phyloP scores from a whole-genome alignment of 2,888 invertebrate genomes.

The Cantharis rufa region DNA sequence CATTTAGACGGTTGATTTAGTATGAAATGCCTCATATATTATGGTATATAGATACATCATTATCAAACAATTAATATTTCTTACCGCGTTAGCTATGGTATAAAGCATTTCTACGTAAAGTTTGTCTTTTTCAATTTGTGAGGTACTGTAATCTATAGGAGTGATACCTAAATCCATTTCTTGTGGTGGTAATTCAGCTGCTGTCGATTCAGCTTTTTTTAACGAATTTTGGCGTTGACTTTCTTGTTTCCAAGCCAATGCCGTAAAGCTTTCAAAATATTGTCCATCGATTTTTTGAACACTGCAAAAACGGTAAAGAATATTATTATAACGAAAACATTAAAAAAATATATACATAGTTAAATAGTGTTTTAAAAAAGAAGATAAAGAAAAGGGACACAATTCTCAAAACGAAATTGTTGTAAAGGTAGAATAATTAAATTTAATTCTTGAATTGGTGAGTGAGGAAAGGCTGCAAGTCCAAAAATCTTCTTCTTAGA shows the following conservation, averaged over 20 bases:
- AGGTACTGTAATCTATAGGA: slow-evolving; percentile 51
- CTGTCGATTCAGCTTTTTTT: slow-evolving; percentile 66
- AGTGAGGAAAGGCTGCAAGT: no score
- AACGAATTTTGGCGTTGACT: slow-evolving; percentile 81
- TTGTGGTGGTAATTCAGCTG: slow-evolving; percentile 66
- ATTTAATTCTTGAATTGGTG: no score
- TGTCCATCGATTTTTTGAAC: slow-evolving; percentile 93
- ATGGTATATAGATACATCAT: background rate
- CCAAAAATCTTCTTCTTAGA: no score
- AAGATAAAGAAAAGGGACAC: no score
- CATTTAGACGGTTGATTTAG: no score
- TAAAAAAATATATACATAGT: no score
- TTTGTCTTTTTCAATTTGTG: slow-evolving; percentile 65
- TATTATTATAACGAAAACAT: no score
- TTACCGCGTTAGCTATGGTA: slow-evolving; percentile 92
- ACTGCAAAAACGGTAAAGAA: slow-evolving; percentile 56
- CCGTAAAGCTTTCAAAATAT: slow-evolving; percentile 93
- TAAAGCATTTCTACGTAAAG: slow-evolving; percentile 90
- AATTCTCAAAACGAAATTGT: no score
- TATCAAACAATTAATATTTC: slow-evolving; percentile 45
- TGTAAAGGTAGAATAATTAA: no score
- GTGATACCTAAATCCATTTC: slow-evolving; percentile 49
- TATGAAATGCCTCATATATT: no score
- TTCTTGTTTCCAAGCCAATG: slow-evolving; percentile 89
- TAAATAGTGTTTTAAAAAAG: no score